Percentiles rank a stretch among this genome's conserved stretches.
Conservation (phyloP, 1,140 invertebrate species). For the Eriosoma lanigerum region DNA sequence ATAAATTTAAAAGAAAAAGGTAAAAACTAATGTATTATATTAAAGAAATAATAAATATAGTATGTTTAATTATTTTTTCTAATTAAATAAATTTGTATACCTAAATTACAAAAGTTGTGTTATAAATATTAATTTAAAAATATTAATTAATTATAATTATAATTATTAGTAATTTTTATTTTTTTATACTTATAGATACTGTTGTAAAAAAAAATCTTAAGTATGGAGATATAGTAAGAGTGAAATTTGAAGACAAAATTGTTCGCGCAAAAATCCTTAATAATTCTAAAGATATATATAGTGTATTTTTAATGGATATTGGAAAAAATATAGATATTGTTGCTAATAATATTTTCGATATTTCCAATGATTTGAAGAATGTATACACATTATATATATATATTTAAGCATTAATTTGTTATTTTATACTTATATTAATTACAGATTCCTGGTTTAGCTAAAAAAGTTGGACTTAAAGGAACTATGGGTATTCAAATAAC, state of each 20-base stretch:
- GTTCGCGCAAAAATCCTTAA: background rate
- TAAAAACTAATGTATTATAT: background rate
- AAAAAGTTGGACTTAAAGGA: slow-evolving; percentile 29
- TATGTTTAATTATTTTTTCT: too few species aligned
- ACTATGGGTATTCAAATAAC: background rate
- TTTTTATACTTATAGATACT: background rate
- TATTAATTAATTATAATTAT: too few species aligned
- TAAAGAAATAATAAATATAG: too few species aligned
- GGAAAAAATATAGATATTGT: slow-evolving; percentile 11
- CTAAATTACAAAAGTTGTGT: too few species aligned
- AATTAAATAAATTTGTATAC: too few species aligned
- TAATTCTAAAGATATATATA: background rate
- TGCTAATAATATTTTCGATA: slow-evolving; percentile 1
- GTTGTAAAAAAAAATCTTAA: background rate
- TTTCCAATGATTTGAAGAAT: slow-evolving; percentile 16
- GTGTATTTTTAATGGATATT: slow-evolving; percentile 22
- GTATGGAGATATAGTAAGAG: slow-evolving; percentile 6
- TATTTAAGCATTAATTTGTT: background rate
- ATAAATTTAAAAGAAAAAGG: background rate
- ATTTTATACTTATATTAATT: background rate
- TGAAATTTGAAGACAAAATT: slow-evolving; percentile 25
- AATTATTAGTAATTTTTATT: too few species aligned
- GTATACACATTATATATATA: background rate
- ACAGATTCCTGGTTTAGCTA: slow-evolving; percentile 35
- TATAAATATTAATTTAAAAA: too few species aligned